These are phyloP conservation scores for Centroberyx gerrardi DNA, from an alignment of 2,797 vertebrate species.

Conservation along the genomic window DNA sequence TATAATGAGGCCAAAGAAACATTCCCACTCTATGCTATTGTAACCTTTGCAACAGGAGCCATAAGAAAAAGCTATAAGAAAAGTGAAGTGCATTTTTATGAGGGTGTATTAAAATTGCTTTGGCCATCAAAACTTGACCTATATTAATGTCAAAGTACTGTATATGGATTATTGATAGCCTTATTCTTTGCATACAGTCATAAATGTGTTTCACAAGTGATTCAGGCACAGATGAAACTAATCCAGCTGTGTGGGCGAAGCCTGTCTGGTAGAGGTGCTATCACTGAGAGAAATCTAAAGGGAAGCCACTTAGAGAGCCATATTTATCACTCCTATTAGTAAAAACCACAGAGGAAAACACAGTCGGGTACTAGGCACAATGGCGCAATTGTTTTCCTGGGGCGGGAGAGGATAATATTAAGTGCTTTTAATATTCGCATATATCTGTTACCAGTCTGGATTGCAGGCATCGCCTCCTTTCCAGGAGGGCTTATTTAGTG, in stretches of 20 bases:
- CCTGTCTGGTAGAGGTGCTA: constrained; percentile 39
- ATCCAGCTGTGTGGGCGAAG: constrained; percentile 9
- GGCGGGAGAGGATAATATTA: constrained; percentile 61
- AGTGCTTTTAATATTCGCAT: constrained; percentile 75
- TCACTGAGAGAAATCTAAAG: constrained; percentile 57
- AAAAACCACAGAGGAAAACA: constrained; percentile 62
- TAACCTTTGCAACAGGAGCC: too few relatives aligned
- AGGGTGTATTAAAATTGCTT: too few relatives aligned
- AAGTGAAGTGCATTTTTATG: too few relatives aligned
- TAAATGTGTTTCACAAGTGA: background rate
- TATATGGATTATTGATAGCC: background rate
- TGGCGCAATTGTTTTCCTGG: constrained; percentile 64
- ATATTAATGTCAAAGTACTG: background rate
- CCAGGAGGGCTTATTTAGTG: constrained; percentile 47
- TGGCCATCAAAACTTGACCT: background rate
- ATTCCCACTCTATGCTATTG: too few relatives aligned
- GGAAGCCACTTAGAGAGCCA: constrained; percentile 69
- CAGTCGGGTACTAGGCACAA: constrained; percentile 65
- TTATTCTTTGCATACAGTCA: background rate
- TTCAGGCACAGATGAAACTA: constrained; percentile 13
- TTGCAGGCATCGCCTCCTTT: constrained; percentile 49
- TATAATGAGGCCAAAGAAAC: too few relatives aligned
- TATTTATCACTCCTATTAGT: constrained; percentile 66
- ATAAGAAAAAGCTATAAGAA: too few relatives aligned
- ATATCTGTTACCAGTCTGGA: constrained; percentile 75